Conservation (phyloP, 2,797 vertebrate genomes). For the Ptychobarbus kaznakovi region DNA sequence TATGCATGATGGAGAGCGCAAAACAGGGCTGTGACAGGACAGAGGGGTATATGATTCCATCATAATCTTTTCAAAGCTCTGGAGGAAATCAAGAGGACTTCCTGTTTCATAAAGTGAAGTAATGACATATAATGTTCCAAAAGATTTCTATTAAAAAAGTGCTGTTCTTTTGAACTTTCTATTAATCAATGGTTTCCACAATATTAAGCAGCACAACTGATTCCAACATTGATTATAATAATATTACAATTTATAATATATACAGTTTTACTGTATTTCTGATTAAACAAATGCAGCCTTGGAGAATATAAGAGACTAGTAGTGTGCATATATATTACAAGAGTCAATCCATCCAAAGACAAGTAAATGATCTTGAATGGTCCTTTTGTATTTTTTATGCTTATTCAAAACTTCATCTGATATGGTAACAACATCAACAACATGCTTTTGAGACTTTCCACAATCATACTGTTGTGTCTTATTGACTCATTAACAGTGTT, state of each 20-base stretch:
- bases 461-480: neutral
- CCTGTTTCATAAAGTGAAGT: neutral
- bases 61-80: neutral
- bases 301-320: neutral
- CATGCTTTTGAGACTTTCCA: neutral
- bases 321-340: neutral
- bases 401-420: neutral
- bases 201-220: neutral
- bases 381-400: neutral
- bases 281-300: neutral
- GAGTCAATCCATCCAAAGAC: neutral
- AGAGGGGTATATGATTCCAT: neutral
- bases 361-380: neutral
- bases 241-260: neutral
- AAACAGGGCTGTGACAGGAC: slow-evolving; percentile 2
- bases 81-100: neutral
- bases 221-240: neutral
- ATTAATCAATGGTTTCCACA: neutral
- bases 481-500: neutral
- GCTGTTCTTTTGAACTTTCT: neutral
- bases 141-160: neutral
- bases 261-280: neutral
- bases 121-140: neutral
- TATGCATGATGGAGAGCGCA: neutral
- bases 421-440: neutral